phyloP scores from a whole-genome alignment of 2,797 vertebrate species.

The Tadarida brasiliensis region DNA sequence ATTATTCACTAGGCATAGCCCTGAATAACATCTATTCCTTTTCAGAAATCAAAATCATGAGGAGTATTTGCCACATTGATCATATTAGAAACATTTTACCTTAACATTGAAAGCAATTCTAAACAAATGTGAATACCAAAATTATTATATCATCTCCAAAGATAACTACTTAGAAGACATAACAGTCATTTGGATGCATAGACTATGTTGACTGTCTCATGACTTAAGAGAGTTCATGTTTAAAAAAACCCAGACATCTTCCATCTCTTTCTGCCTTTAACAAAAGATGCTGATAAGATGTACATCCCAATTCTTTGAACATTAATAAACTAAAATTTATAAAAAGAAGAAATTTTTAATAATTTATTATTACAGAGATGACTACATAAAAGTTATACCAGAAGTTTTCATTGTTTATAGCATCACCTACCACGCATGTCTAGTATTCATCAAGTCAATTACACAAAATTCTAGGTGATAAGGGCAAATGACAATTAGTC shows the following conservation, averaged over 20 bases:
- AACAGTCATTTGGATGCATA: background rate
- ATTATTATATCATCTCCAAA: background rate
- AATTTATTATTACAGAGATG: background rate
- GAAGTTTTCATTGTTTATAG: background rate
- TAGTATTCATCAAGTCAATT: background rate
- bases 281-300: background rate
- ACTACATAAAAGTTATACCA: background rate
- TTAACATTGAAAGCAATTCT: background rate
- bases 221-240: background rate
- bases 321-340: background rate
- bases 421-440: background rate
- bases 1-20: background rate
- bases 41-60: background rate
- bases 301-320: background rate
- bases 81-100: background rate
- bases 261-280: background rate
- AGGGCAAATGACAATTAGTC: constrained; percentile 39
- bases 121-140: background rate
- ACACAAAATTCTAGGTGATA: constrained; percentile 51
- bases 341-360: background rate
- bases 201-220: background rate
- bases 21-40: background rate
- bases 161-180: background rate
- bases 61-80: background rate
- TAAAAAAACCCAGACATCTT: background rate